Evolutionary conservation across 2,113 vertebrate species (phyloP), one percentile per base, ranked within the genome.

Genomic region (Aviceda subcristata): DNA sequence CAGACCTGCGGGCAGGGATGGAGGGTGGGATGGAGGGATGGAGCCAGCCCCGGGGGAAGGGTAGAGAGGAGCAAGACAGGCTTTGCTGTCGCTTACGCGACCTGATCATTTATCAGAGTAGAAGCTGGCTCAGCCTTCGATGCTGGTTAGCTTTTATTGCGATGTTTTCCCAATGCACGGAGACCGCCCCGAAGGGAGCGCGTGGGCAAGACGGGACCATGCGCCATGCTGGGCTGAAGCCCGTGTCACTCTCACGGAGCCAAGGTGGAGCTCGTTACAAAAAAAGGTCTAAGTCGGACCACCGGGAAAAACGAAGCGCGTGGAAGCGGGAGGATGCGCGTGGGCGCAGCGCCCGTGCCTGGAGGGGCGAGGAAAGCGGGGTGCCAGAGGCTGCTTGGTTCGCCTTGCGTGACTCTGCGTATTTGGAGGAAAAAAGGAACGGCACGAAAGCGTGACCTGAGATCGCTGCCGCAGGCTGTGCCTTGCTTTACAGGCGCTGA

Each of bases 361-460:
- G 78, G 69, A 94, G 89, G 71, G 53, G 62, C 10, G n/a, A 92
- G 82, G 10, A 53, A 39, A 94, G 60, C 0, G 1, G 50, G 14
- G 20, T 39, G 38, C 0, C 2, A 46, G 50, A 29, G 62, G 80
- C 57, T 6, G 41, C 79, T 76, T 45, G 39, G 36, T 36, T 66
- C 1, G 0, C 26, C 73, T 23, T 64, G 22, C 1, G 0, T 10
- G 30, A 39, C 86, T 72, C 43, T 5, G 11, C n/a, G 0, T 4
- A 6, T 63, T n/a, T 0, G 4, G 30, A 85, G 51, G 41, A 7
- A 63, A 51, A 85, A 67, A 74, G 63, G 79, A 92, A 57, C 0
- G 13, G 60, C 64, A 36, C 53, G 30, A 20, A 57, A 74, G 32
- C 3, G 0, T 3, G n/a, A 38, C 38, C 39, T 0, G 8, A 50